Base-by-base conservation (phyloP, 2,797 vertebrate genomes). In the Podarcis siculus region DNA sequence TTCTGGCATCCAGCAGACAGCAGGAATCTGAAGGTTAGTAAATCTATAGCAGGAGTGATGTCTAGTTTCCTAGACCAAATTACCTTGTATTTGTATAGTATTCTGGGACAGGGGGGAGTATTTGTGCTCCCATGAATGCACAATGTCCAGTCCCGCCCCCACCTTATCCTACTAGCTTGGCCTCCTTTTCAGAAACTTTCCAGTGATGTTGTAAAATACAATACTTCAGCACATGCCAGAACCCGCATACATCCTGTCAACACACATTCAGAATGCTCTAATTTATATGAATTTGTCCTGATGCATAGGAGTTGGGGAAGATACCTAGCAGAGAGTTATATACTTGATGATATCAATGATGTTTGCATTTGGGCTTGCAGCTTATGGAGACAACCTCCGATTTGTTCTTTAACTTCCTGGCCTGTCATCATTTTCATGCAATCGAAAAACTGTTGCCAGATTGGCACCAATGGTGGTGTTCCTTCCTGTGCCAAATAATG, bases 11-110 rank as follows among this genome's bases (percentile, higher is more conserved):
- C 55, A 93, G 95, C 72, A 90, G 86, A 82, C 85, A 92, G 19
- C 91, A 93, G 0, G 58, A 72, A 55, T 89, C 87, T 76, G 93
- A 96, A 95, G 96, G 96, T 96, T 95, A 94, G 6, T 89, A 21
- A 1, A 4, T 76, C 23, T 10, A 17, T 67, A 85, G 7, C 7
- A 4, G 19, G 69, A 27, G 27, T 75, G n/a, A 75, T 21, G 12
- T n/a, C 42, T 32, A 45, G 2, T 88, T 79, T n/a, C 4, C 8
- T 23, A 79, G 49, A 58, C 32, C n/a, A 37, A 37, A 35, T n/a
- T 61, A 25, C 12, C 9, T 32, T 78, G 13, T 37, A 61, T 23
- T n/a, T 75, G 55, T 82, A 25, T n/a, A 82, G 1, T 1, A 25
- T 55, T 82, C 21, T 64, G 30, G 6, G 30, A 39, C 32, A 10